A percentile compares a stretch with the other conserved stretches of the same genome.
These are phyloP conservation scores for Caenorhabditis remanei DNA, from an alignment of 1,140 invertebrate genomes.

Conservation along the genomic window DNA sequence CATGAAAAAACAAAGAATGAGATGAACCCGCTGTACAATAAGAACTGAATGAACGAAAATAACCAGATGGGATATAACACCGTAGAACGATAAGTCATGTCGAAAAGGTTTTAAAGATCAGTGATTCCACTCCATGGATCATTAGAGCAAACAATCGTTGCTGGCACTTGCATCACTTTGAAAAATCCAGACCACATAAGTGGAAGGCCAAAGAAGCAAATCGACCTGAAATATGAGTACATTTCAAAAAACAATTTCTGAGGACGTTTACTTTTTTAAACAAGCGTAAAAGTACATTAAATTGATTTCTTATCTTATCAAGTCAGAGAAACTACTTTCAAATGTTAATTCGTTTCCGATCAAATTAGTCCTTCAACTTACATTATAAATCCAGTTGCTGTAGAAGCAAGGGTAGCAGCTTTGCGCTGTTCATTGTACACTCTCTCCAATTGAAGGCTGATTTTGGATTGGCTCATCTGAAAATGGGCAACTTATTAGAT, in stretches of 20 bases:
- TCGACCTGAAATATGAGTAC: constrained; percentile 33
- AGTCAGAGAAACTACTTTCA: background rate
- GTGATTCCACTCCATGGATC: constrained; percentile 63
- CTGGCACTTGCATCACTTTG: constrained; percentile 55
- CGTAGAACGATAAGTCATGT: constrained; percentile 15
- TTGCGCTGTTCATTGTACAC: constrained; percentile 58
- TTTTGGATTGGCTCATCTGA: constrained; percentile 46
- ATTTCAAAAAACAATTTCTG: too few species aligned
- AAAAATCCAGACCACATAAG: constrained; percentile 61
- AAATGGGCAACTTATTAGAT: background rate
- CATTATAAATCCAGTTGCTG: constrained; percentile 62
- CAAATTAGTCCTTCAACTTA: background rate
- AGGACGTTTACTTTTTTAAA: background rate
- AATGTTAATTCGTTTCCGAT: background rate
- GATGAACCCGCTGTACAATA: constrained; percentile 28
- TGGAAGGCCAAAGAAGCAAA: constrained; percentile 63
- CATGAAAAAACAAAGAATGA: background rate
- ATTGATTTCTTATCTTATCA: background rate
- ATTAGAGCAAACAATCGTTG: constrained; percentile 42
- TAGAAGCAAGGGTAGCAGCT: constrained; percentile 55
- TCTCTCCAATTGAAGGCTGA: constrained; percentile 42
- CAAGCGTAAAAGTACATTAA: background rate
- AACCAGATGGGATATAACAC: constrained; percentile 32
- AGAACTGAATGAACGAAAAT: constrained; percentile 8
- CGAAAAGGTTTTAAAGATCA: constrained; percentile 22